phyloP scores from a whole-genome alignment of 2,113 vertebrate species.

The Zapus hudsonius region DNA sequence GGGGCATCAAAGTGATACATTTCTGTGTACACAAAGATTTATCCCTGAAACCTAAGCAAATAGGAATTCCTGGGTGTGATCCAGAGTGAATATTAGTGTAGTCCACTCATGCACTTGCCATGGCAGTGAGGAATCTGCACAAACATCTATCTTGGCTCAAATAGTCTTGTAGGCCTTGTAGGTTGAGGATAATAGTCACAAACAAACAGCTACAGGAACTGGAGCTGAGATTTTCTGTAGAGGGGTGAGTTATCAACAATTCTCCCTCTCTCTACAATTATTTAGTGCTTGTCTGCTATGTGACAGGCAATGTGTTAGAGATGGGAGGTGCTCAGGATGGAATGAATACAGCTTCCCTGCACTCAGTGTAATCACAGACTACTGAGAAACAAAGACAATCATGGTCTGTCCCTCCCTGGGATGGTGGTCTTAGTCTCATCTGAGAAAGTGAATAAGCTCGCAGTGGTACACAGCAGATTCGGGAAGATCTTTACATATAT shows the following conservation, averaged over 20 bases:
- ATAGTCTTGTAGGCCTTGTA: conserved; percentile 16
- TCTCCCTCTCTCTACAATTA: neutral
- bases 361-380: neutral
- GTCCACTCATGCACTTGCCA: neutral
- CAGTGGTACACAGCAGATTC: neutral
- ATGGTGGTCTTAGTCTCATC: neutral
- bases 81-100: conserved; percentile 26
- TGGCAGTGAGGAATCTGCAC: neutral
- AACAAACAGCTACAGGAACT: neutral
- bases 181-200: neutral
- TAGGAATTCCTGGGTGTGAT: conserved; percentile 17
- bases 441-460: neutral
- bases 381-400: neutral
- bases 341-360: neutral
- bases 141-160: conserved; percentile 63
- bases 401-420: too few relatives aligned
- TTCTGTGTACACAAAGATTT: conserved; percentile 57
- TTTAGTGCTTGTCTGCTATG: neutral
- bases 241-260: neutral
- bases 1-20: rapidly evolving
- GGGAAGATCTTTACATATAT: neutral
- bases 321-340: neutral
- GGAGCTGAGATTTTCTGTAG: conserved; percentile 1
- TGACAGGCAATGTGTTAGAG: neutral
- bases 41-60: conserved; percentile 55